These are phyloP conservation scores for Atta cephalotes DNA, from an alignment of 1,140 invertebrate genomes.

Conservation along the genomic window DNA sequence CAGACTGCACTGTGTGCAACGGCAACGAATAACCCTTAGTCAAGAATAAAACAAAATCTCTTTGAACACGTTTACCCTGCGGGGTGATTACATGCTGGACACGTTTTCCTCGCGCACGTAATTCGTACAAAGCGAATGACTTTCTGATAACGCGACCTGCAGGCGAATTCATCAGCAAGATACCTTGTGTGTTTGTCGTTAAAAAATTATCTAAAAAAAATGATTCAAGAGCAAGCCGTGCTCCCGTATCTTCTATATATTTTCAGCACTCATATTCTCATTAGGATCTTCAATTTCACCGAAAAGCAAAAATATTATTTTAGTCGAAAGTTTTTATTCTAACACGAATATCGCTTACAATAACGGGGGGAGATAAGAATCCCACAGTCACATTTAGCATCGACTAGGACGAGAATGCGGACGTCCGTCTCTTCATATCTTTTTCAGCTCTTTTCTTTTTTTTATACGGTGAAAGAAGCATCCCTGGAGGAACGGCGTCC, in stretches of 20 bases:
- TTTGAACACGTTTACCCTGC: constrained; percentile 8
- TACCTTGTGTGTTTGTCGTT: neutral
- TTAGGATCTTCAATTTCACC: neutral
- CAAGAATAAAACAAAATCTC: constrained; percentile 9
- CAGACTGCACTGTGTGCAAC: too few species aligned
- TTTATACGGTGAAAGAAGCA: neutral
- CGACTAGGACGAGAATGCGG: neutral
- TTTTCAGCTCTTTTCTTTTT: neutral
- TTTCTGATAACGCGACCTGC: neutral
- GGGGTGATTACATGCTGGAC: constrained; percentile 1
- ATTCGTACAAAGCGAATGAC: neutral
- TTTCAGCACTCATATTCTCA: too few species aligned
- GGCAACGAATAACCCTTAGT: neutral
- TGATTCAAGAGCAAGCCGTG: neutral
- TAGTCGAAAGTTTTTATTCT: neutral
- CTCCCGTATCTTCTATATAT: neutral
- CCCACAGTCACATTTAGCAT: constrained; percentile 11
- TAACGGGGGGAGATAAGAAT: neutral
- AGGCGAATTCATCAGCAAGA: neutral
- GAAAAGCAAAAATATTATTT: neutral
- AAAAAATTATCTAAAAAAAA: neutral
- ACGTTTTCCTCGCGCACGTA: neutral
- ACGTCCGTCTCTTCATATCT: neutral
- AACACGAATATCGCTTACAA: neutral
- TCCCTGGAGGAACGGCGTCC: constrained; percentile 6